Base-by-base conservation (phyloP, 2,113 vertebrate genomes). In the Pampusana beccarii region DNA sequence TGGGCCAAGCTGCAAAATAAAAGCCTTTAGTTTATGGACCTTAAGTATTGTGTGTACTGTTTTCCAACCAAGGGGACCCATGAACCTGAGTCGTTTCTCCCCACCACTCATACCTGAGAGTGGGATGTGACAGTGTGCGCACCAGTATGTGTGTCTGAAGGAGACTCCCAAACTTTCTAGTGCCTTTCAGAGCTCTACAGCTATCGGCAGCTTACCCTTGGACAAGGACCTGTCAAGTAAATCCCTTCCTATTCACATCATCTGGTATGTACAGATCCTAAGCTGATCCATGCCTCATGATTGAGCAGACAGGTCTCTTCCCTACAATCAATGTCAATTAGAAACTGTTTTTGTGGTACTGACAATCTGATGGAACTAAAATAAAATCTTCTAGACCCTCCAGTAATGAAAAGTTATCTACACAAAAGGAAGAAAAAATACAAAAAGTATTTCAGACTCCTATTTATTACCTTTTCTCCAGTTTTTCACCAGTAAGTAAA, bases 311-410 rank as follows among this genome's bases (percentile, higher is more conserved):
- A 96, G 42, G 60, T 33, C 67, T 58, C 84, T 97, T 96, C 60
- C 17, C 46, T 69, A 51, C 79, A 97, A 97, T 97, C 94, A 96
- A 1, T 86, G 86, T 79, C 50, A 40, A 91, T 97, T 97, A 97
- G 90, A 97, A 96, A 64, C n/a, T 91, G 82, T 6, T 72, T 96
- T 96, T 97, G 80, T 92, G 53, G 31, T 85, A 25, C 40, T 95
- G 80, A 81, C 85, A 94, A 86, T 69, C 58, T 86, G 23, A 74
- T 56, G 57, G 72, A 62, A 90, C 42, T 80, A 92, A 94, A 98
- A 88, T 89, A 92, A 93, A 56, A 73, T 77, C 38, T 88, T 11
- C 50, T 73, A 62, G 33, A 61, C 21, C 13, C 40, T 80, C 60
- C 26, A 17, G 44, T 86, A 94, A 92, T 93, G 70, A 95, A 97